A percentile compares a stretch with the other conserved stretches of the same genome.
These are phyloP conservation scores for Hedychridium roseum DNA, from an alignment of 2,888 invertebrate species.

Conservation along the genomic window DNA sequence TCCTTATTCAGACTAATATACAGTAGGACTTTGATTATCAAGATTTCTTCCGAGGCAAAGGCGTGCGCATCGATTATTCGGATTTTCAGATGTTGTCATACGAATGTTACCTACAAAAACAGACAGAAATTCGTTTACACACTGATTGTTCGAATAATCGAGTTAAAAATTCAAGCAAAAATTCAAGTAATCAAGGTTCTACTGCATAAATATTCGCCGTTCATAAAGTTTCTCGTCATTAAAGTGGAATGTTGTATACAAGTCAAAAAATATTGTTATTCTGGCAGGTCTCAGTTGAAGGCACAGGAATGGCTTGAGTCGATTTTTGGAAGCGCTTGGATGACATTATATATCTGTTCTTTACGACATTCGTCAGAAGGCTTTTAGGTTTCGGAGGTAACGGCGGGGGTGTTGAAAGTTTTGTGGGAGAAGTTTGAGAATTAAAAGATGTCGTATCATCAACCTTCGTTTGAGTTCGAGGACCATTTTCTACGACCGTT, in stretches of 20 bases:
- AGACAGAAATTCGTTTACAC: too few species aligned
- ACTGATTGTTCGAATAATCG: too few species aligned
- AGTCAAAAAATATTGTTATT: constrained; percentile 45
- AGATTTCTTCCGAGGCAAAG: too few species aligned
- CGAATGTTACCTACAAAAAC: too few species aligned
- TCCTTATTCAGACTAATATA: too few species aligned
- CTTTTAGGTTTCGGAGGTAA: constrained; percentile 80
- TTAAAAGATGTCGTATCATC: constrained; percentile 29
- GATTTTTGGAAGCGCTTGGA: constrained; percentile 52
- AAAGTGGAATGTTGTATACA: background rate
- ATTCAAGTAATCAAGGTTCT: too few species aligned
- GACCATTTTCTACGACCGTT: constrained; percentile 55
- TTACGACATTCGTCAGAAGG: constrained; percentile 67
- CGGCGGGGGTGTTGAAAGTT: constrained; percentile 71
- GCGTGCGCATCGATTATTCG: too few species aligned
- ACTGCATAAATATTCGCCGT: too few species aligned
- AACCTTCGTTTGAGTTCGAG: constrained; percentile 22
- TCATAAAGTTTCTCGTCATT: too few species aligned
- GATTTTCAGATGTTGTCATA: too few species aligned
- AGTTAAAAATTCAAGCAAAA: too few species aligned
- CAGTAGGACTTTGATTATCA: too few species aligned
- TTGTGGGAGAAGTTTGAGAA: constrained; percentile 40
- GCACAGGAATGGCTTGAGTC: constrained; percentile 37
- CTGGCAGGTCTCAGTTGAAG: constrained; percentile 38
- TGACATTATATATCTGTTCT: constrained; percentile 48